phyloP scores from a whole-genome alignment of 2,797 vertebrate genomes.

The Octomys mimax region DNA sequence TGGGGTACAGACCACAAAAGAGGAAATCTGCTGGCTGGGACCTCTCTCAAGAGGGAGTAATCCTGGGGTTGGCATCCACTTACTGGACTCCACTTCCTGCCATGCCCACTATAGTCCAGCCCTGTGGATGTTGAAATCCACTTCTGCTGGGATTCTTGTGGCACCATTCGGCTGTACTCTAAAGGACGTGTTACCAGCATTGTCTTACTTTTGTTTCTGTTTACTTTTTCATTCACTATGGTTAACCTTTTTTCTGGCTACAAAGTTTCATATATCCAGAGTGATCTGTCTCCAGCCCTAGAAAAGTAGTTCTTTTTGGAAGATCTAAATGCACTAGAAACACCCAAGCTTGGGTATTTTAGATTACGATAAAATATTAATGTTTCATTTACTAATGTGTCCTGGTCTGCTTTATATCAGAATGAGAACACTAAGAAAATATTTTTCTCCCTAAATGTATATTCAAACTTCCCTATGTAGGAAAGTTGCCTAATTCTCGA shows the following conservation, averaged over 20 bases:
- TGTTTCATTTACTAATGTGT: not conserved
- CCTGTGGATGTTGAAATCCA: not conserved
- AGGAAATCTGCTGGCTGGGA: not conserved
- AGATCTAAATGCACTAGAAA: not conserved
- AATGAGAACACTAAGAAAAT: not conserved
- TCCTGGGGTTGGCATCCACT: not conserved
- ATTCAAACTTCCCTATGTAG: not conserved
- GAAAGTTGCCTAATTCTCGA: not conserved
- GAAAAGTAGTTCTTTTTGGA: not conserved
- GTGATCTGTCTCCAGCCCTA: not conserved
- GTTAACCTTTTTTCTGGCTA: not conserved
- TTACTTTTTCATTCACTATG: not conserved
- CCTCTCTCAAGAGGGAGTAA: not conserved
- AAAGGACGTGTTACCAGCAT: not conserved
- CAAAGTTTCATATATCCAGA: not conserved
- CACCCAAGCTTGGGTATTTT: not conserved
- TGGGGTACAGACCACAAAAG: not conserved
- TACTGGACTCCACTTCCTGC: not conserved
- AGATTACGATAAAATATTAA: constrained; percentile 25
- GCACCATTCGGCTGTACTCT: not conserved
- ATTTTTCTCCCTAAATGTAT: not conserved
- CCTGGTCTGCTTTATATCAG: constrained; percentile 19
- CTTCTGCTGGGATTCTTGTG: not conserved
- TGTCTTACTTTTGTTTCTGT: not conserved
- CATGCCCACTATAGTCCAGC: not conserved